Conservation (phyloP, 2,888 invertebrate species). For the Aphrophora alni region DNA sequence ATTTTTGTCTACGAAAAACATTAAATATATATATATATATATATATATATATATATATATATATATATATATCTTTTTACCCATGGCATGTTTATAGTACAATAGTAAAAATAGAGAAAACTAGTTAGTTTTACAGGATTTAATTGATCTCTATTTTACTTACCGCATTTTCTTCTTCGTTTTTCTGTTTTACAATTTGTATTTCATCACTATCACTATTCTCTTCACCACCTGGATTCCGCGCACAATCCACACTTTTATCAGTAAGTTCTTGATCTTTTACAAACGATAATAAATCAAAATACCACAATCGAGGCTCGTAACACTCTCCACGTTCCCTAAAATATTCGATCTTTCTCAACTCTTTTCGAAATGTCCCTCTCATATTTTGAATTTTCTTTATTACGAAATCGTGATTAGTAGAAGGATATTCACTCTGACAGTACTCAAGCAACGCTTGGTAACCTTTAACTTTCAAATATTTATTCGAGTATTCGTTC, state of each 20-base stretch:
- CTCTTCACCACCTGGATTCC: too few relatives aligned
- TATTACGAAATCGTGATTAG: background rate
- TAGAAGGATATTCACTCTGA: too few relatives aligned
- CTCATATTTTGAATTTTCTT: conserved; percentile 10
- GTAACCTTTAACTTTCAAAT: background rate
- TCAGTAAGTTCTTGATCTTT: background rate
- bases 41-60: too few relatives aligned
- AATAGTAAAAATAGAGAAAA: too few relatives aligned
- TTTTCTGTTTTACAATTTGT: background rate
- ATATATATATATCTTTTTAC: too few relatives aligned
- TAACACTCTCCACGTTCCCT: background rate
- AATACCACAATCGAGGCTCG: conserved; percentile 8
- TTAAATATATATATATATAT: too few relatives aligned
- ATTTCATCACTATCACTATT: background rate
- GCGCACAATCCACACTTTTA: background rate
- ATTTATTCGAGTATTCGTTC: background rate
- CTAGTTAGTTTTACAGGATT: too few relatives aligned
- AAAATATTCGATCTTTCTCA: background rate
- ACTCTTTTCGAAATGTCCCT: background rate
- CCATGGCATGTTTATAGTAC: too few relatives aligned
- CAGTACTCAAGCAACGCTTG: background rate
- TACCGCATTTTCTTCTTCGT: background rate
- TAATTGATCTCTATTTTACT: too few relatives aligned
- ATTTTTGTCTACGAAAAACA: too few relatives aligned
- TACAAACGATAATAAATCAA: background rate